phyloP scores from a whole-genome alignment of 1,140 invertebrate species.

The Orussus abietinus region DNA sequence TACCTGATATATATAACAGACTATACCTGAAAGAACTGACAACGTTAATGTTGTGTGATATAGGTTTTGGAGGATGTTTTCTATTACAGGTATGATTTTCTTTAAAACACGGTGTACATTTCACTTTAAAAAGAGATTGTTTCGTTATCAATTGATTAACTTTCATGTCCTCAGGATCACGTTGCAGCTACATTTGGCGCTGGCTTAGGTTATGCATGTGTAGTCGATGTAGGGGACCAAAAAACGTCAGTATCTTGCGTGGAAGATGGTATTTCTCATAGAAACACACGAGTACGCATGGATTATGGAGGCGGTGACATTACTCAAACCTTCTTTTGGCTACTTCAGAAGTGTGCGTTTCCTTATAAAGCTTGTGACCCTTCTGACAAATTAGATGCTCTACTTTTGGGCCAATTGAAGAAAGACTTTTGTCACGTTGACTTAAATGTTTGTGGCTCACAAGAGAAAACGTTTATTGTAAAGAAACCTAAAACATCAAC shows the following conservation, averaged over 20 bases:
- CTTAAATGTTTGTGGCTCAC: conserved; percentile 79
- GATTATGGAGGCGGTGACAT: conserved; percentile 90
- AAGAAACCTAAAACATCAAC: conserved; percentile 68
- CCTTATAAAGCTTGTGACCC: conserved; percentile 79
- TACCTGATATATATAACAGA: conserved; percentile 89
- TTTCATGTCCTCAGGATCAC: conserved; percentile 63
- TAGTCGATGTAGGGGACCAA: conserved; percentile 92
- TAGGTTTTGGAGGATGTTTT: conserved; percentile 90
- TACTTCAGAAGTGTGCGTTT: conserved; percentile 84
- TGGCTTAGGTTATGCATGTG: conserved; percentile 86
- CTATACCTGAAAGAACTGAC: conserved; percentile 83
- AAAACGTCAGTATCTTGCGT: conserved; percentile 95
- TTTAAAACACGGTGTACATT: conserved; percentile 9
- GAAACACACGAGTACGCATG: conserved; percentile 76
- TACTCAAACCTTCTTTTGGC: conserved; percentile 79
- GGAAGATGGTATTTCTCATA: conserved; percentile 91
- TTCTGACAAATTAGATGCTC: conserved; percentile 65
- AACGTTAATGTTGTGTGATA: conserved; percentile 72
- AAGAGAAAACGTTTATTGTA: conserved; percentile 74
- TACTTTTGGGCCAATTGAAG: conserved; percentile 79
- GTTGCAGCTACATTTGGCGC: conserved; percentile 93
- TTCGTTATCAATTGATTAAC: conserved; percentile 3
- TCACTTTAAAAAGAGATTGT: conserved; percentile 7
- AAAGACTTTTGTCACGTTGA: conserved; percentile 89
- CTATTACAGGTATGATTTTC: conserved; percentile 66